These are phyloP conservation scores for Potorous gilbertii DNA, from an alignment of 2,797 vertebrate species.

Conservation along the genomic window DNA sequence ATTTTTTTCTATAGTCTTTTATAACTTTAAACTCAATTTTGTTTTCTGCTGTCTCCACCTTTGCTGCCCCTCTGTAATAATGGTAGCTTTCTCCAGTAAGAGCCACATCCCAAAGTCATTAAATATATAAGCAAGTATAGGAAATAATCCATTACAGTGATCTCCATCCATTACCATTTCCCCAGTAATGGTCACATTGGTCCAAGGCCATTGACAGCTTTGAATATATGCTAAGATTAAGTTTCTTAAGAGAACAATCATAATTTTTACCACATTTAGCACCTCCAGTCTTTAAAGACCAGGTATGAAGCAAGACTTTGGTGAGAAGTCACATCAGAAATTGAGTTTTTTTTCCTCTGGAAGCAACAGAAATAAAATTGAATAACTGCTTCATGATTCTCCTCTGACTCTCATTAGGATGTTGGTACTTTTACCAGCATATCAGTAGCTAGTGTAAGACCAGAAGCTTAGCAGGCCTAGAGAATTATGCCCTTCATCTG, in stretches of 20 bases:
- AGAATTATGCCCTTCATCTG: background rate
- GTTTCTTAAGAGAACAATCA: background rate
- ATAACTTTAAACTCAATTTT: background rate
- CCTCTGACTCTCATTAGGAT: background rate
- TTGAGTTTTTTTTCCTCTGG: background rate
- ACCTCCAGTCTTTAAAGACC: background rate
- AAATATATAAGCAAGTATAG: too few relatives aligned
- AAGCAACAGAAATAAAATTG: constrained; percentile 5
- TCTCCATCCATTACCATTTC: background rate
- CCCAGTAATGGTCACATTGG: background rate
- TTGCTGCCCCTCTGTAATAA: too few relatives aligned
- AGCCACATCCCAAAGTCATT: background rate
- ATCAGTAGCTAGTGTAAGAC: constrained; percentile 1
- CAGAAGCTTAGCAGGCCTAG: background rate
- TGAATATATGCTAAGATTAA: background rate
- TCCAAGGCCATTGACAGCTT: background rate
- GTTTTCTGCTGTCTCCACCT: background rate
- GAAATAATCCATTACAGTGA: background rate
- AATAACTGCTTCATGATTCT: background rate
- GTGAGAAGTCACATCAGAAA: background rate
- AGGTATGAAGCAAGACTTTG: constrained; percentile 7
- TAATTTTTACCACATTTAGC: background rate
- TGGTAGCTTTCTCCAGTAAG: too few relatives aligned
- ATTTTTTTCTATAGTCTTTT: background rate
- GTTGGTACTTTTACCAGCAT: too few relatives aligned